Conservation (phyloP, 2,888 invertebrate genomes). For the Thymelicus acteon region DNA sequence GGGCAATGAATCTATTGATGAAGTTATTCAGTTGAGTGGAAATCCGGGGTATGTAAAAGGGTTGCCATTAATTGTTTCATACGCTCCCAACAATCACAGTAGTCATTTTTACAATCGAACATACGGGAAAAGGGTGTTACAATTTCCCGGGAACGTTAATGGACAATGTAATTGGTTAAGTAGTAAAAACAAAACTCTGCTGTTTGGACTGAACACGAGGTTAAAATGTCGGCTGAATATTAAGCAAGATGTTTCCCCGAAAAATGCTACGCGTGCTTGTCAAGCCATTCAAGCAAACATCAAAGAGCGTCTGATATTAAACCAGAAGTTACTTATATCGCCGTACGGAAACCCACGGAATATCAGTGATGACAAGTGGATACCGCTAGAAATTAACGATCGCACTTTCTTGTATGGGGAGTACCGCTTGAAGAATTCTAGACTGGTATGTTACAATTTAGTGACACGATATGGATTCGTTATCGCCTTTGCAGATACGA, state of each 20-base stretch:
- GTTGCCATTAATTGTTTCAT: slow-evolving; percentile 85
- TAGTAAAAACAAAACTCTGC: slow-evolving; percentile 59
- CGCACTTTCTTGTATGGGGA: slow-evolving; percentile 55
- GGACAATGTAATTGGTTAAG: slow-evolving; percentile 73
- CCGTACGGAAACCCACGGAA: slow-evolving; percentile 68
- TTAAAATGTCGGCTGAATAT: slow-evolving; percentile 69
- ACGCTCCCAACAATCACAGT: slow-evolving; percentile 59
- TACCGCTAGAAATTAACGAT: slow-evolving; percentile 49
- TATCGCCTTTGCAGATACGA: slow-evolving; percentile 60
- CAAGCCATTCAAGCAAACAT: slow-evolving; percentile 61
- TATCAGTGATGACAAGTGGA: slow-evolving; percentile 63
- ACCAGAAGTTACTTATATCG: slow-evolving; percentile 55
- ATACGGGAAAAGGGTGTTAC: slow-evolving; percentile 45
- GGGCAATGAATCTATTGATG: slow-evolving; percentile 58
- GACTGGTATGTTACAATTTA: slow-evolving; percentile 65
- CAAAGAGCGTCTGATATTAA: slow-evolving; percentile 50
- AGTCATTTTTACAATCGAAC: slow-evolving; percentile 61
- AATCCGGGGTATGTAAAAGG: slow-evolving; percentile 90
- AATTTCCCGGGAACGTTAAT: slow-evolving; percentile 65
- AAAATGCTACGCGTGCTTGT: slow-evolving; percentile 59
- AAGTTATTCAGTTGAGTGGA: slow-evolving; percentile 84
- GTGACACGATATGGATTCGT: slow-evolving; percentile 59
- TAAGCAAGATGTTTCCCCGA: slow-evolving; percentile 39
- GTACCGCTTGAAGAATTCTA: slow-evolving; percentile 52
- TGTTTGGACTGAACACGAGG: slow-evolving; percentile 79